A percentile compares a stretch with the other conserved stretches of the same genome.
phyloP scores from a whole-genome alignment of 2,888 invertebrate species.

The Lamellibrachia satsuma region DNA sequence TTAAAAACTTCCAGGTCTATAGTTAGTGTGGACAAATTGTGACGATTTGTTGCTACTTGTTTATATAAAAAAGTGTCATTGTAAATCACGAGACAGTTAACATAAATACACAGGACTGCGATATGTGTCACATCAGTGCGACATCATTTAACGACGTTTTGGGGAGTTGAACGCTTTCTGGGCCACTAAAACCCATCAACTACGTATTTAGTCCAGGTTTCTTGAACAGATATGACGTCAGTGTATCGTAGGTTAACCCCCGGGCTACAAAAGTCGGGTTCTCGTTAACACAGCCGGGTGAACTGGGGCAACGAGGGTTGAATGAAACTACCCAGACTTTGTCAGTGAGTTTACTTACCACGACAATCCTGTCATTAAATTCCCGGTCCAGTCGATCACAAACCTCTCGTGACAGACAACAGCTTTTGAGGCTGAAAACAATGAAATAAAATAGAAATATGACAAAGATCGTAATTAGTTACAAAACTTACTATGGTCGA shows the following conservation, averaged over 20 bases:
- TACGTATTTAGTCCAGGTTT: not conserved
- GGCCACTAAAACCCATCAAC: not conserved
- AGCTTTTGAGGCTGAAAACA: not conserved
- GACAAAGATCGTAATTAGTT: not conserved
- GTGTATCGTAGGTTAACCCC: too few relatives aligned
- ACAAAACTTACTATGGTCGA: not conserved
- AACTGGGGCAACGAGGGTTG: not conserved
- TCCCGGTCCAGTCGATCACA: not conserved
- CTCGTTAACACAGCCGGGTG: not conserved
- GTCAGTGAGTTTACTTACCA: not conserved
- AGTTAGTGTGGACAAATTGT: too few relatives aligned
- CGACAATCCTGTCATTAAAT: not conserved
- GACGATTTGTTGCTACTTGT: too few relatives aligned
- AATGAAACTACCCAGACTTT: not conserved
- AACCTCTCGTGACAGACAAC: not conserved
- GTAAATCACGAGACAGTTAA: not conserved
- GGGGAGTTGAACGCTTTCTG: not conserved
- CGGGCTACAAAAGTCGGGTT: not conserved
- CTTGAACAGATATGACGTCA: not conserved
- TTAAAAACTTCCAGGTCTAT: too few relatives aligned
- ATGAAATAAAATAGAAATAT: not conserved
- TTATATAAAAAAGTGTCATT: too few relatives aligned
- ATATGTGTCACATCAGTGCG: too few relatives aligned
- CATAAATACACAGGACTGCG: not conserved
- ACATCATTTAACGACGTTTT: too few relatives aligned